Conservation (phyloP, 2,113 vertebrate species). For the Psephotus haematonotus region DNA sequence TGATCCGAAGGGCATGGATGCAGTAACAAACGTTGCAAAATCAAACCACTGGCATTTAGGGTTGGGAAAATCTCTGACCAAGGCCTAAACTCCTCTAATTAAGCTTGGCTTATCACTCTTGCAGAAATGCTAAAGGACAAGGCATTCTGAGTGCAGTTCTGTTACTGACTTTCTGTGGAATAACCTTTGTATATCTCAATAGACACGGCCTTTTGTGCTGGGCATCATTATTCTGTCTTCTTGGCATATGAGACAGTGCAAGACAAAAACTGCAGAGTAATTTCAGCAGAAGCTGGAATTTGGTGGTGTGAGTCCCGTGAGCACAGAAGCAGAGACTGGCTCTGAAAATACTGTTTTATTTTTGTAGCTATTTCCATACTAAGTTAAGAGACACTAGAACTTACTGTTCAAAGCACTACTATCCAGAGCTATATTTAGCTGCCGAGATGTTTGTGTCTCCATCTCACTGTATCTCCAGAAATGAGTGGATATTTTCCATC, state of each 20-base stretch:
- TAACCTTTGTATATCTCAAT: slow-evolving; percentile 10
- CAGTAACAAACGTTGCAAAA: background rate
- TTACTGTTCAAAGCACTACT: background rate
- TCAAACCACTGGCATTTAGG: background rate
- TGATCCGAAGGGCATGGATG: background rate
- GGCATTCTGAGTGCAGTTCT: background rate
- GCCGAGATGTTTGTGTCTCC: background rate
- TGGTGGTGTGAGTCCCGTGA: background rate
- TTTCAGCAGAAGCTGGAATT: background rate
- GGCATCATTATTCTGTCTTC: background rate
- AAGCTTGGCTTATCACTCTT: background rate
- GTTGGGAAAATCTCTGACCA: background rate
- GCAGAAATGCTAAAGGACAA: background rate
- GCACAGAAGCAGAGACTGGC: background rate
- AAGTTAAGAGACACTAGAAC: slow-evolving; percentile 14
- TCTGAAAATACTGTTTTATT: slow-evolving; percentile 30
- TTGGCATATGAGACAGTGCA: background rate
- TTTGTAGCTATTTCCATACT: slow-evolving; percentile 21
- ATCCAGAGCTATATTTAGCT: slow-evolving; percentile 29
- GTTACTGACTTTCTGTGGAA: background rate
- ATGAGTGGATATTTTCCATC: slow-evolving; percentile 15
- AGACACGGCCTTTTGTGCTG: background rate
- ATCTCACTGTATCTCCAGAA: background rate
- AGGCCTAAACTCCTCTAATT: slow-evolving; percentile 5
- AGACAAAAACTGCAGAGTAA: background rate